Evolutionary conservation across 2,888 invertebrate species (phyloP), one percentile per base, ranked within the genome.

Genomic region (Troglohyphantes excavatus): DNA sequence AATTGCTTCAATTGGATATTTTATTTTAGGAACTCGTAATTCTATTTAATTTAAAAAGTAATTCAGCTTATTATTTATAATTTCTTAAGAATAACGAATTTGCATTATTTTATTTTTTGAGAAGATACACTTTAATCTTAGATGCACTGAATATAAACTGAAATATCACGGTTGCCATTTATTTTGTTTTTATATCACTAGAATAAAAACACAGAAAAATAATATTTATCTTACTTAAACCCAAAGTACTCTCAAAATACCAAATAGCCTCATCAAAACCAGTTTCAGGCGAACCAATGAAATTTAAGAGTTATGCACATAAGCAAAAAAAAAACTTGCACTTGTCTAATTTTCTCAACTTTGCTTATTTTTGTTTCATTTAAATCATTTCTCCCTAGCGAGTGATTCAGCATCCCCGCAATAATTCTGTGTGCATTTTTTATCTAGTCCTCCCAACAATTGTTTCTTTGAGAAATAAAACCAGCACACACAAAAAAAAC

Each of bases 351-450:
- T 53, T 53, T n/a, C 17, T 53, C 53, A 53, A 53, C 53, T 53
- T 53, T 53, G 53, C 53, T 72, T 13, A 72, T 72, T 72, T 72
- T 72, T 72, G 46, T 72, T 46, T 72, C 72, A 46, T 72, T 72
- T 72, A 72, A 72, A 72, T 46, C 46, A 26, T 72, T 46, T 43
- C 46, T 46, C 72, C 72, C 72, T 26, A 26, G 72, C 46, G 72
- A 72, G 46, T 46, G 72, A 72, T 72, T 46, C 46, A 17, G 2
- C 68, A 23, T 72, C 39, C 13, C 23, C 46, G 46, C 72, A 72
- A 72, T 72, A 72, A 46, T 46, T 72, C n/a, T 23, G 23, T 26
- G 39, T 72, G 46, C 19, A 1, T 68, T 68, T 68, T 68, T 68
- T 68, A 26, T 17, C n/a, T 21, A 21, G 3, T n/a, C 43, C 9